Conservation (phyloP, 2,113 vertebrate species). For the Anguilla rostrata region DNA sequence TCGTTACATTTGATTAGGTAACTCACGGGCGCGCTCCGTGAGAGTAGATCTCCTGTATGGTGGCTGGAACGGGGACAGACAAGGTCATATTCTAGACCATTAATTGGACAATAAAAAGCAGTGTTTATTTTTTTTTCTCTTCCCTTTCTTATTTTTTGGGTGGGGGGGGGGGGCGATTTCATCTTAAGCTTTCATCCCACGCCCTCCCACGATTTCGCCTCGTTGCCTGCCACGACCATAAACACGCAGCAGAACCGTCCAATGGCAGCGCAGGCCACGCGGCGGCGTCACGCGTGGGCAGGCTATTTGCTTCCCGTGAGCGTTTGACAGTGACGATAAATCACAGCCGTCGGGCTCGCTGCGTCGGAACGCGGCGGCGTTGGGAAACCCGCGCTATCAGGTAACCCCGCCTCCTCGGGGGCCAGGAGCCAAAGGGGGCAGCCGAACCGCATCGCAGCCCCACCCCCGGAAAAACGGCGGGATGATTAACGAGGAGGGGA, state of each 20-base stretch:
- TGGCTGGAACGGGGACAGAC: neutral
- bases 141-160: neutral
- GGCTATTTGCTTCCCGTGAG: neutral
- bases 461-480: no score
- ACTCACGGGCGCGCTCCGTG: neutral
- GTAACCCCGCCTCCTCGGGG: no score
- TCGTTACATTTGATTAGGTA: conserved; percentile 27
- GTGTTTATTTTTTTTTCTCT: neutral
- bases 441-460: no score
- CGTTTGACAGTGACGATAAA: neutral
- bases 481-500: neutral
- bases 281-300: neutral
- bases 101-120: conserved; percentile 56
- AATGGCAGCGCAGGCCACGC: neutral
- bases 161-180: neutral
- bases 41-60: conserved; percentile 34
- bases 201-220: neutral
- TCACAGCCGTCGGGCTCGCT: neutral
- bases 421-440: no score
- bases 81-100: conserved; percentile 51
- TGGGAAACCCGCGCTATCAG: no score
- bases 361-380: no score
- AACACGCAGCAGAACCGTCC: neutral
- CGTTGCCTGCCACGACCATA: neutral
- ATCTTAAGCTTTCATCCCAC: neutral